Percentiles rank a stretch among this genome's conserved stretches.
Conservation (phyloP, 2,113 vertebrate species). For the Poicephalus meyeri region DNA sequence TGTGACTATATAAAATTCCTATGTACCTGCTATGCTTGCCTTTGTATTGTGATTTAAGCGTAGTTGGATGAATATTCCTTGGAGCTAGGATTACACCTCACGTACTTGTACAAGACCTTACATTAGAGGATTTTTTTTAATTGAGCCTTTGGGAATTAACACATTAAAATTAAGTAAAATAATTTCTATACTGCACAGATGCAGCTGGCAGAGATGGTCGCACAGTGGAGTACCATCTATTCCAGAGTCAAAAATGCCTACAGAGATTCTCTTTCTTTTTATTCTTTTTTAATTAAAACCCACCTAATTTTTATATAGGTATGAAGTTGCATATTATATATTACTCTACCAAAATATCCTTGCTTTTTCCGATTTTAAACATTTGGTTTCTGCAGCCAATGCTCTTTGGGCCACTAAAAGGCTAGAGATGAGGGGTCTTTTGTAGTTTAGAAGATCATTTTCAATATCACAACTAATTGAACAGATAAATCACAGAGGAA, state of each 20-base stretch:
- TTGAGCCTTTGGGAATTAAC: background rate
- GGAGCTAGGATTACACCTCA: background rate
- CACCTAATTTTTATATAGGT: background rate
- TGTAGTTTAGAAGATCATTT: background rate
- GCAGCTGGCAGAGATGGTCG: background rate
- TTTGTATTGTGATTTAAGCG: background rate
- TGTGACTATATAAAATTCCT: background rate
- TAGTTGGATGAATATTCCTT: background rate
- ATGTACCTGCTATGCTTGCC: background rate
- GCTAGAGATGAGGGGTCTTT: background rate
- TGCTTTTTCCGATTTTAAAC: background rate
- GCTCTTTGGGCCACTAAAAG: background rate
- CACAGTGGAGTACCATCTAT: background rate
- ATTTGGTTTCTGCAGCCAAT: background rate
- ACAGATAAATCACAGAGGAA: background rate
- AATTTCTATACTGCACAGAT: background rate
- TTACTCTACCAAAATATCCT: background rate
- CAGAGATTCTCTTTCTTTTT: background rate
- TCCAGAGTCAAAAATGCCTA: background rate
- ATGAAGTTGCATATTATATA: background rate
- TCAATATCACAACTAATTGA: background rate
- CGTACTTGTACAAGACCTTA: background rate
- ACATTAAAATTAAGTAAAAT: background rate
- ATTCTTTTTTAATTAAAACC: background rate
- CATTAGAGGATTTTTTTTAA: background rate